A percentile compares a stretch with the other conserved stretches of the same genome.
phyloP scores from a whole-genome alignment of 1,140 invertebrate species.

The Adoxophyes honmai region DNA sequence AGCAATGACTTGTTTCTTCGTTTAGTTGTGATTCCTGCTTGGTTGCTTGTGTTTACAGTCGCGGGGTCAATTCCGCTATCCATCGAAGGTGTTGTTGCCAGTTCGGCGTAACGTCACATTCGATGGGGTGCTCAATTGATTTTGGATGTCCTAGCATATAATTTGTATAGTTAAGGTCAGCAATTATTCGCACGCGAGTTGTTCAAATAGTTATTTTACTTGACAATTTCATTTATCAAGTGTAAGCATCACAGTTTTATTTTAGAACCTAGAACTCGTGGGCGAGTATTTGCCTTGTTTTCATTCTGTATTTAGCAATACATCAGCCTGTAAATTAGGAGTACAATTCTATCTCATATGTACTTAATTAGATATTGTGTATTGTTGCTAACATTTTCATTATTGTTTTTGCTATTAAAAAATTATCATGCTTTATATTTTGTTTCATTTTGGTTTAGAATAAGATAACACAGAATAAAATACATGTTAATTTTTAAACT shows the following conservation, averaged over 20 bases:
- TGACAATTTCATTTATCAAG: constrained; percentile 23
- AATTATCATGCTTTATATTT: constrained; percentile 16
- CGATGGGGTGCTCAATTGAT: constrained; percentile 68
- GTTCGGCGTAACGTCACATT: constrained; percentile 30
- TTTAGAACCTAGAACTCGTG: too few relatives aligned
- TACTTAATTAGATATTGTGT: constrained; percentile 18
- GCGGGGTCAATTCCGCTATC: constrained; percentile 70
- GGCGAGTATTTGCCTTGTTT: not conserved
- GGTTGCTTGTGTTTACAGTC: constrained; percentile 55
- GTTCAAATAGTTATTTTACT: too few relatives aligned
- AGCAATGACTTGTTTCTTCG: too few relatives aligned
- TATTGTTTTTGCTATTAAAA: constrained; percentile 17
- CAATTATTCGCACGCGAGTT: not conserved
- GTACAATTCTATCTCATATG: not conserved
- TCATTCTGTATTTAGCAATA: not conserved
- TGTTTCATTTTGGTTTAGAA: constrained; percentile 23
- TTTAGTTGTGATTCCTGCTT: constrained; percentile 55
- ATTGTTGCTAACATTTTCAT: constrained; percentile 6
- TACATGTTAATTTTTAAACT: constrained; percentile 21
- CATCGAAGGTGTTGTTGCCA: constrained; percentile 42
- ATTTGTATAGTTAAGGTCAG: constrained; percentile 22
- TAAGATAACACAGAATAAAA: constrained; percentile 5
- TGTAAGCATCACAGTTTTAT: constrained; percentile 10
- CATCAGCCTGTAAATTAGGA: not conserved
- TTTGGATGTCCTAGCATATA: constrained; percentile 65